Conservation (phyloP, 2,797 vertebrate species). For the Centropyge bicolor region DNA sequence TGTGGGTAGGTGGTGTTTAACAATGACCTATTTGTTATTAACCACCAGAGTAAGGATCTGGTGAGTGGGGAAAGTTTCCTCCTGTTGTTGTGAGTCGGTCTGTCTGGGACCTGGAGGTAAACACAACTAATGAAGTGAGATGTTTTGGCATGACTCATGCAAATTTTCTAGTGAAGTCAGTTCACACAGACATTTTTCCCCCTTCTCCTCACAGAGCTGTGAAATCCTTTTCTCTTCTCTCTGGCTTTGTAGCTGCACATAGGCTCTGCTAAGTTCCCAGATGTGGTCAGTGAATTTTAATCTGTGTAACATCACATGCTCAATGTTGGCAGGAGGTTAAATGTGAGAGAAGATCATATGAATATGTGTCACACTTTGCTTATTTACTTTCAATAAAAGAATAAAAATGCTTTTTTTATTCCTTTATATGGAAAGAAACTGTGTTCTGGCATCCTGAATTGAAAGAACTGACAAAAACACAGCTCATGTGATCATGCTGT, state of each 20-base stretch:
- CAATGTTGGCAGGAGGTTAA: constrained; percentile 5
- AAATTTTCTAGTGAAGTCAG: constrained; percentile 62
- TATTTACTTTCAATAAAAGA: constrained; percentile 15
- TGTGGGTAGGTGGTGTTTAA: constrained; percentile 51
- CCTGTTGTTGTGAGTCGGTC: constrained; percentile 61
- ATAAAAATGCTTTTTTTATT: neutral
- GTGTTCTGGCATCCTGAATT: constrained; percentile 30
- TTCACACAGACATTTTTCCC: constrained; percentile 56
- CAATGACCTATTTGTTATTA: constrained; percentile 79
- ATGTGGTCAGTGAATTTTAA: constrained; percentile 40
- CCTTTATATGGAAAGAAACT: constrained; percentile 31
- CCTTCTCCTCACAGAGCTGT: constrained; percentile 55
- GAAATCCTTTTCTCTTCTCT: constrained; percentile 51
- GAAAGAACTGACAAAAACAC: constrained; percentile 16
- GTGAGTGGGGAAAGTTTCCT: constrained; percentile 51
- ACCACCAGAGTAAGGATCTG: constrained; percentile 52
- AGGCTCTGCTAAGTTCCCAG: constrained; percentile 27
- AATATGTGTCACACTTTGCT: constrained; percentile 31
- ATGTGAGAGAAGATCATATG: constrained; percentile 7
- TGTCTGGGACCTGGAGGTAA: constrained; percentile 60
- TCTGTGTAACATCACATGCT: constrained; percentile 33
- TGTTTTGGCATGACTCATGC: constrained; percentile 71
- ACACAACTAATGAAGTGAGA: constrained; percentile 72
- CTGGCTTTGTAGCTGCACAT: constrained; percentile 37
- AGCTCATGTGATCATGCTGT: constrained; percentile 39